Conservation (phyloP, 2,113 vertebrate genomes). For the Fukomys damarensis region DNA sequence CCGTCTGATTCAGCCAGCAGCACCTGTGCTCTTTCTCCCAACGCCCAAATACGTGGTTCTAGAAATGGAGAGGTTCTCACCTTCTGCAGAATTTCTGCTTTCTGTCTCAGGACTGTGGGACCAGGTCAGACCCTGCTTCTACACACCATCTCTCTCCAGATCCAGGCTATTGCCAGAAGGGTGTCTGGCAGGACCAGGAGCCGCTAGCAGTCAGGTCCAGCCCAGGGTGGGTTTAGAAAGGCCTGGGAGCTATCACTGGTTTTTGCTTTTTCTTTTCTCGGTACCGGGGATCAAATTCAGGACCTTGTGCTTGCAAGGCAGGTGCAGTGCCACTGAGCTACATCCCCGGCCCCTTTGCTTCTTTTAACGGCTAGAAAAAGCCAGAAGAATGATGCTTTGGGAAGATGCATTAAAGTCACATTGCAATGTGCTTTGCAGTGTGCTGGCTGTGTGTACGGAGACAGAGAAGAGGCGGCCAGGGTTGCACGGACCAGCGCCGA, state of each 20-base stretch:
- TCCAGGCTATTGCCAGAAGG: background rate
- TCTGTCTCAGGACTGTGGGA: background rate
- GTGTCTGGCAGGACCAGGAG: background rate
- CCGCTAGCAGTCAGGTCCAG: background rate
- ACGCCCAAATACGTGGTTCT: background rate
- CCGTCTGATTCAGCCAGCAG: background rate
- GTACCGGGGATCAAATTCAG: too few species aligned
- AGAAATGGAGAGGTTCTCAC: background rate
- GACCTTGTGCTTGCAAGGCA: too few species aligned
- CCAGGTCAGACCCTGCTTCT: too few species aligned
- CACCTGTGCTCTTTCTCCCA: background rate
- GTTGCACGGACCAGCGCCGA: background rate
- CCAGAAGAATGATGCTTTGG: background rate
- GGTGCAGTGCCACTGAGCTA: too few species aligned
- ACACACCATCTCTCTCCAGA: background rate
- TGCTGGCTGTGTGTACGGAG: background rate
- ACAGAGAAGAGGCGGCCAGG: background rate
- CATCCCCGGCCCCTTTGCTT: too few species aligned
- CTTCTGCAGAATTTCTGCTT: background rate
- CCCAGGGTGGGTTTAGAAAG: background rate
- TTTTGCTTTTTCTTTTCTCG: background rate
- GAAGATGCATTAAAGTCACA: background rate
- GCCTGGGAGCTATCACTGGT: too few species aligned
- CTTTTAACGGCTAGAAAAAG: background rate
- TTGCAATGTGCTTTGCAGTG: fast-evolving